Evolutionary conservation across 2,888 invertebrate species (phyloP).

Genomic region (Anticlea derivata): DNA sequence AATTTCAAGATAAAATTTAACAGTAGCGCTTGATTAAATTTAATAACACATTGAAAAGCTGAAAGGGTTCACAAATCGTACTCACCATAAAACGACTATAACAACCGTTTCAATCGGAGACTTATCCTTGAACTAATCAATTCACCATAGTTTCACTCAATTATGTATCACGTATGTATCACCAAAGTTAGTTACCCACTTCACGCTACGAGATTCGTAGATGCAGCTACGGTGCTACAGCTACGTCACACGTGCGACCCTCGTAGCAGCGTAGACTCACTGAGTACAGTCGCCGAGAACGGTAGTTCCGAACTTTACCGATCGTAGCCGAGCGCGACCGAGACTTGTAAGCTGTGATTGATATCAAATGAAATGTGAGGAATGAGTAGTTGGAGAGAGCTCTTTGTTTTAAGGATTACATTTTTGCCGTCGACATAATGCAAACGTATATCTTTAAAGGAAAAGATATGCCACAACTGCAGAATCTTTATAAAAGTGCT

Average conservation of each 20-base stretch:
- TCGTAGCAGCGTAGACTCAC: constrained; percentile 69
- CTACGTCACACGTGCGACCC: constrained; percentile 61
- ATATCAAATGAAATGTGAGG: constrained; percentile 83
- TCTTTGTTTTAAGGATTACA: constrained; percentile 78
- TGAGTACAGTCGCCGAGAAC: constrained; percentile 65
- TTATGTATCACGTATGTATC: constrained; percentile 46
- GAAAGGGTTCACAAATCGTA: constrained; percentile 30
- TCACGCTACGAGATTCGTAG: constrained; percentile 54
- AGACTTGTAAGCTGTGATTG: constrained; percentile 78
- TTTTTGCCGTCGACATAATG: constrained; percentile 51
- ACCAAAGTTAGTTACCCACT: constrained; percentile 52
- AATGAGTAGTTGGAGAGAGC: constrained; percentile 76
- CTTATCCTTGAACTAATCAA: constrained; percentile 51
- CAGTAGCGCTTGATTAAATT: constrained; percentile 29
- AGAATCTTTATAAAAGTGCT: constrained; percentile 38
- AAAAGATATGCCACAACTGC: constrained; percentile 36
- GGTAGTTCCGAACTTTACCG: constrained; percentile 62
- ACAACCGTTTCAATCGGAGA: constrained; percentile 41
- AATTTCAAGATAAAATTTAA: constrained; percentile 25
- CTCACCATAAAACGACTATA: constrained; percentile 67
- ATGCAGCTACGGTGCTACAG: constrained; percentile 57
- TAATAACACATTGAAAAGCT: constrained; percentile 27
- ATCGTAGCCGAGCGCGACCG: constrained; percentile 61
- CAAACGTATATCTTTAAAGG: constrained; percentile 41
- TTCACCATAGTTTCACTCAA: constrained; percentile 57